A percentile compares a stretch with the other conserved stretches of the same genome.
These are phyloP conservation scores for Mesoclemmys tuberculata DNA, from an alignment of 2,113 vertebrate species.

Conservation along the genomic window DNA sequence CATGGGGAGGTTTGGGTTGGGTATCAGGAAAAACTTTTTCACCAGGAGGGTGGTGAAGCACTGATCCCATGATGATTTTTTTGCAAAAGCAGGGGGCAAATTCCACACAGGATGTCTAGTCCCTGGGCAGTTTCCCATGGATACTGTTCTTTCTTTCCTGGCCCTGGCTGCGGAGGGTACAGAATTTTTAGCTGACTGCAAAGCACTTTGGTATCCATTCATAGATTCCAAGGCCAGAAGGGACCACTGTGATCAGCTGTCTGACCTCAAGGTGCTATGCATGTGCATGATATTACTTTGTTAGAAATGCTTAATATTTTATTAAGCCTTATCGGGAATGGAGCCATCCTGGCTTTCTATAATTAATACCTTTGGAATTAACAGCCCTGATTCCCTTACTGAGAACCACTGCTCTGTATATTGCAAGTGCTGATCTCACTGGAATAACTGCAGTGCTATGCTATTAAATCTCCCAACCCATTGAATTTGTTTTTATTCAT, in stretches of 20 bases:
- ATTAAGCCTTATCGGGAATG: constrained; percentile 67
- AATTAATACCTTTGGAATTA: constrained; percentile 69
- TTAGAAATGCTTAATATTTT: constrained; percentile 63
- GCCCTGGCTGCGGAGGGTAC: constrained; percentile 14
- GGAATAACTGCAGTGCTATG: constrained; percentile 43
- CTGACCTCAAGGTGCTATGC: constrained; percentile 39
- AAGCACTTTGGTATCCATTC: constrained; percentile 6
- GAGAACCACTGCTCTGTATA: constrained; percentile 41
- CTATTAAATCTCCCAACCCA: neutral
- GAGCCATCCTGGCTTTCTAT: constrained; percentile 69
- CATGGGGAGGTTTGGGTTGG: no score
- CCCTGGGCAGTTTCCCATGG: constrained; percentile 50
- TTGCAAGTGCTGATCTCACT: constrained; percentile 52
- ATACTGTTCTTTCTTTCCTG: constrained; percentile 39
- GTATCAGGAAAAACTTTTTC: no score
- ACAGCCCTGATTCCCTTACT: constrained; percentile 75
- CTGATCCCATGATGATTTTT: constrained; percentile 13
- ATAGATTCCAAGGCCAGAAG: neutral
- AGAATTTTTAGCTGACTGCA: constrained; percentile 46
- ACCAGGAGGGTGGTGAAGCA: no score
- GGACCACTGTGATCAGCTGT: neutral
- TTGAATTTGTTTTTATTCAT: neutral
- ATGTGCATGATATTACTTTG: constrained; percentile 58
- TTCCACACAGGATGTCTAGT: constrained; percentile 51
- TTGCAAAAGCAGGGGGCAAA: constrained; percentile 24